A percentile compares a stretch with the other conserved stretches of the same genome.
Conservation (phyloP, 2,888 invertebrate genomes). For the Mesochorus sp. region DNA sequence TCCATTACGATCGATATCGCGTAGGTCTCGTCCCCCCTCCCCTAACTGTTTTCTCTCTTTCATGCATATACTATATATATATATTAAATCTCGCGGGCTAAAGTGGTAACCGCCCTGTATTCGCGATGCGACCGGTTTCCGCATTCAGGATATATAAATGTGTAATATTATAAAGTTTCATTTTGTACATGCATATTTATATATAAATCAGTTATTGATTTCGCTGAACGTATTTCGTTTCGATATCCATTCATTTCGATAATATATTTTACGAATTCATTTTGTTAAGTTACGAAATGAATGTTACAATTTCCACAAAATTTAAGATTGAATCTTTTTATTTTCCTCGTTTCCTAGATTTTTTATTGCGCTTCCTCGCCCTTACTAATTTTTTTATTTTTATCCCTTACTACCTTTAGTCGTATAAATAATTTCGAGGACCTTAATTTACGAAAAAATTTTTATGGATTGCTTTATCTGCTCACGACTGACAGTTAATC, state of each 20-base stretch:
- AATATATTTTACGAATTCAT: background rate
- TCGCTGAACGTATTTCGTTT: background rate
- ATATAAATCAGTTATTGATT: constrained; percentile 21
- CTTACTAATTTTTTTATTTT: constrained; percentile 28
- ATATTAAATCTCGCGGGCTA: constrained; percentile 19
- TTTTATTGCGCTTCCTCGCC: constrained; percentile 13
- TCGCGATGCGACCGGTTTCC: constrained; percentile 34
- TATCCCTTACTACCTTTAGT: constrained; percentile 10
- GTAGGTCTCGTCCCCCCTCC: constrained; percentile 34
- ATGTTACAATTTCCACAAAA: background rate
- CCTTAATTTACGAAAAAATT: constrained; percentile 18
- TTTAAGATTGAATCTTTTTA: background rate
- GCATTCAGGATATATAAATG: background rate
- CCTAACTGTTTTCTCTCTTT: background rate
- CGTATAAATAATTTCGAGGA: constrained; percentile 44
- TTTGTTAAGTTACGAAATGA: background rate
- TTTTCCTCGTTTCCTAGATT: constrained; percentile 6
- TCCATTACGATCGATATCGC: constrained; percentile 62
- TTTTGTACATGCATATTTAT: background rate
- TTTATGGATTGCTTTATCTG: constrained; percentile 16
- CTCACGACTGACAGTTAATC: background rate
- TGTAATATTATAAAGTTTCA: background rate
- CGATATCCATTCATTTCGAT: background rate
- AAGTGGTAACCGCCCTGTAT: background rate
- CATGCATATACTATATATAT: constrained; percentile 6